phyloP scores from a whole-genome alignment of 2,888 invertebrate species.

The Drosophila picticornis region DNA sequence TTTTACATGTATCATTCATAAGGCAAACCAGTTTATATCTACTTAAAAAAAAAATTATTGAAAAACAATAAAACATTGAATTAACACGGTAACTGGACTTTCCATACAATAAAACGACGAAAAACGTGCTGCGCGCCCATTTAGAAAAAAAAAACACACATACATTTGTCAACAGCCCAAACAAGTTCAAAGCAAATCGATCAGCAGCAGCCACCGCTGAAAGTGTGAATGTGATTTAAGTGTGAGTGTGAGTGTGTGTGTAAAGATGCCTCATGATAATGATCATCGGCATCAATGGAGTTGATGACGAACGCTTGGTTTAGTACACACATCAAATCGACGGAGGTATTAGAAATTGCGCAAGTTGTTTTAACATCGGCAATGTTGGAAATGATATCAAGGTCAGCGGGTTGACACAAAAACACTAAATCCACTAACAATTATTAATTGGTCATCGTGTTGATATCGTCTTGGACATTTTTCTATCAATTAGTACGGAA shows the following conservation, averaged over 20 bases:
- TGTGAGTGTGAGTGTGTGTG: slow-evolving; percentile 28
- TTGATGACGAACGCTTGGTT: slow-evolving; percentile 54
- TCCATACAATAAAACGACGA: slow-evolving; percentile 38
- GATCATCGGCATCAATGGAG: slow-evolving; percentile 56
- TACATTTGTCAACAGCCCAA: slow-evolving; percentile 64
- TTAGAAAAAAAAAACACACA: slow-evolving; percentile 19
- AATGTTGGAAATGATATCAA: slow-evolving; percentile 76
- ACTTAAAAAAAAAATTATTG: slow-evolving; percentile 57
- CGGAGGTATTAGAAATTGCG: slow-evolving; percentile 75
- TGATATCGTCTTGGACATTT: slow-evolving; percentile 43
- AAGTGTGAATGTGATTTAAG: slow-evolving; percentile 32
- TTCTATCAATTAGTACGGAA: slow-evolving; percentile 52
- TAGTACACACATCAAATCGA: slow-evolving; percentile 72
- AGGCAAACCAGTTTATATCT: slow-evolving; percentile 43
- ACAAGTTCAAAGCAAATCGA: slow-evolving; percentile 60
- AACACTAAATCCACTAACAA: slow-evolving; percentile 73
- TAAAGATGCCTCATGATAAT: slow-evolving; percentile 51
- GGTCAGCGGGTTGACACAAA: slow-evolving; percentile 74
- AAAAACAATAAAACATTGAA: slow-evolving; percentile 46
- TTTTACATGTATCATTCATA: slow-evolving; percentile 4
- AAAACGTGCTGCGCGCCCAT: slow-evolving; percentile 55
- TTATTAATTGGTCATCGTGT: slow-evolving; percentile 72
- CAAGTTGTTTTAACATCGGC: slow-evolving; percentile 60
- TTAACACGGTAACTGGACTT: slow-evolving; percentile 56
- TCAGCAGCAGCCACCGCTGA: slow-evolving; percentile 38